Percentiles rank a stretch among this genome's conserved stretches.
Evolutionary conservation across 2,113 vertebrate species (phyloP).

Genomic region (Carlito syrichta): DNA sequence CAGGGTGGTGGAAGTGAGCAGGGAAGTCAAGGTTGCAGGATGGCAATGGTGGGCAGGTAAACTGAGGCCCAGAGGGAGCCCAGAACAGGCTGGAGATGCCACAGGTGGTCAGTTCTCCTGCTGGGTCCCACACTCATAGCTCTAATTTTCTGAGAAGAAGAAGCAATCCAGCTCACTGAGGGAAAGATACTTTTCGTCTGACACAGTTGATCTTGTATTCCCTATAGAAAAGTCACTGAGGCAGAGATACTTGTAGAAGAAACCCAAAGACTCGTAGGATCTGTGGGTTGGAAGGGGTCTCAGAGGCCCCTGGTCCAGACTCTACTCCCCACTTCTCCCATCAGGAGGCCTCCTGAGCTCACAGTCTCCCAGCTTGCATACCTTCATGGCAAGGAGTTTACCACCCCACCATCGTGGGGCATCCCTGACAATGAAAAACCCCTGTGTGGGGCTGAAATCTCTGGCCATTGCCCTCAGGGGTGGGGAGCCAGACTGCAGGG

Average conservation of each 20-base stretch:
- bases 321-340: too few relatives aligned
- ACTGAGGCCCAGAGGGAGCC: neutral
- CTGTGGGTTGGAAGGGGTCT: neutral
- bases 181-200: neutral
- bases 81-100: neutral
- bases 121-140: neutral
- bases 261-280: neutral
- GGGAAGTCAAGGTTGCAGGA: neutral
- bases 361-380: neutral
- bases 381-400: neutral
- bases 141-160: neutral
- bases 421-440: neutral
- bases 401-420: rapidly evolving
- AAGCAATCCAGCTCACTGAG: neutral
- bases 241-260: neutral
- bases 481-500: neutral
- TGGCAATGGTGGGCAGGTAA: neutral
- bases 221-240: neutral
- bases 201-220: neutral
- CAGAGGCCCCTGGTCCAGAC: too few relatives aligned
- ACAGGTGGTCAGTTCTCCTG: neutral
- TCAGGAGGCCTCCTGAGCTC: neutral
- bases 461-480: neutral
- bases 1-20: neutral
- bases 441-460: neutral